phyloP scores from a whole-genome alignment of 2,797 vertebrate genomes.

The Aplochiton taeniatus region DNA sequence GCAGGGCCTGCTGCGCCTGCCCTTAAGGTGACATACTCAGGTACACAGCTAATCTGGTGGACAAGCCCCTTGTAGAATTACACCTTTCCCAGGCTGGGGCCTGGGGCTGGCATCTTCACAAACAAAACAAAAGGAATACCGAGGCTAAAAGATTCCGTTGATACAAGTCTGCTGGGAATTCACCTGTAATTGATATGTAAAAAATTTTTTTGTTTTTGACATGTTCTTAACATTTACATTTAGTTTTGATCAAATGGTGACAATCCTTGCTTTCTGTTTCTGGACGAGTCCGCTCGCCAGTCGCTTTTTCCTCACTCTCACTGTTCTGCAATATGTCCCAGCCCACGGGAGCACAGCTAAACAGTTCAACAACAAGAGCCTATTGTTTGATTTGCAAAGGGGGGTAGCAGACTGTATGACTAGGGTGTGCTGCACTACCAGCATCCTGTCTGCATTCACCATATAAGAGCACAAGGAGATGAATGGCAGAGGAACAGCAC shows the following conservation, averaged over 20 bases:
- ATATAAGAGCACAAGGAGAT: slow-evolving; percentile 16
- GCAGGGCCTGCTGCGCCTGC: slow-evolving; percentile 11
- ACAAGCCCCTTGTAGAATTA: slow-evolving; percentile 31
- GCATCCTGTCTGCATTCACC: slow-evolving; percentile 45
- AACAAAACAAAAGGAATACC: not conserved
- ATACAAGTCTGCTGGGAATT: too few relatives aligned
- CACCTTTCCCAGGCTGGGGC: slow-evolving; percentile 31
- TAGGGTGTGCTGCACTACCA: slow-evolving; percentile 45
- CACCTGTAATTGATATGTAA: too few relatives aligned
- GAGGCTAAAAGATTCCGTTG: not conserved
- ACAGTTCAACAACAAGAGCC: slow-evolving; percentile 32
- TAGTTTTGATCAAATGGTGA: not conserved
- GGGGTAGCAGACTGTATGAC: slow-evolving; percentile 37
- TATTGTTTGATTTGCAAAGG: slow-evolving; percentile 44
- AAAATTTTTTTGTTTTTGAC: too few relatives aligned
- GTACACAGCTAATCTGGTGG: slow-evolving; percentile 36
- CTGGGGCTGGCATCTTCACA: slow-evolving; percentile 6
- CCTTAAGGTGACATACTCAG: slow-evolving; percentile 41
- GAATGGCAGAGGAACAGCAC: not conserved
- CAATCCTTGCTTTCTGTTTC: slow-evolving; percentile 12
- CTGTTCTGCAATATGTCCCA: slow-evolving; percentile 18
- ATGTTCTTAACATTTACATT: too few relatives aligned
- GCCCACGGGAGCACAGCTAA: slow-evolving; percentile 7
- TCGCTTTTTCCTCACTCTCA: not conserved
- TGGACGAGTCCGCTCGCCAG: not conserved